Base-by-base conservation (phyloP, 2,888 invertebrate species). In the Yponomeuta plumbellus region DNA sequence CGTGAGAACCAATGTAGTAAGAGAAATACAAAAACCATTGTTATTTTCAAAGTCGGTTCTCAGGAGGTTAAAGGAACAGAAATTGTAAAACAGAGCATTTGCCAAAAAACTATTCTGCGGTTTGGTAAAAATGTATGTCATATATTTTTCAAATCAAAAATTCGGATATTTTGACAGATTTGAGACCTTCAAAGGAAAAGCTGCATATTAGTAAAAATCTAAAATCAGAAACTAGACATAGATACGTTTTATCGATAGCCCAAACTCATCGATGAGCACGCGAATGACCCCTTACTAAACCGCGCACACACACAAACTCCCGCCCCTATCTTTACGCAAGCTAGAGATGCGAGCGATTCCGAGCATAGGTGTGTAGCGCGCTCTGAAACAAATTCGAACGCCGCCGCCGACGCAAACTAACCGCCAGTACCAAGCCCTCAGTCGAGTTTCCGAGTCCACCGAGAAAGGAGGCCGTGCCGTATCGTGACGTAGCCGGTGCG, bases 401-500 rank as follows among this genome's bases (percentile, higher is more conserved):
- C 44, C 44, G 17, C 13, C 34, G 44, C 44, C 44, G 17, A 52
- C 34, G 44, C 44, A 17, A 13, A 17, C 44, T 52, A 6, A 6
- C 34, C 6, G 34, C 34, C 34, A 34, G 34, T 34, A 34, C 34
- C 34, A 34, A 56, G 56, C 58, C 20, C 21, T 22, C 58, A 58
- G 58, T 58, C 11, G 20, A 58, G 58, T 58, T 58, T 58, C 21
- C 22, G 58, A 58, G 22, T 22, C 58, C 44, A 17, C 44, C 44
- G 44, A 52, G 44, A 52, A 52, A 52, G 44, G 44, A 52, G 44
- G 13, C 44, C 44, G 44, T 52, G 17, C 44, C 71, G 34, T 34
- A 34, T 34, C 79, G 74, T 79, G 76, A 75, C 76, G 71, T n/a
- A 52, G 22, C 65, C 84, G 87, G 88, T 88, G 83, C 77, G 86